Conservation (phyloP, 2,888 invertebrate genomes). For the Cantharis rustica region DNA sequence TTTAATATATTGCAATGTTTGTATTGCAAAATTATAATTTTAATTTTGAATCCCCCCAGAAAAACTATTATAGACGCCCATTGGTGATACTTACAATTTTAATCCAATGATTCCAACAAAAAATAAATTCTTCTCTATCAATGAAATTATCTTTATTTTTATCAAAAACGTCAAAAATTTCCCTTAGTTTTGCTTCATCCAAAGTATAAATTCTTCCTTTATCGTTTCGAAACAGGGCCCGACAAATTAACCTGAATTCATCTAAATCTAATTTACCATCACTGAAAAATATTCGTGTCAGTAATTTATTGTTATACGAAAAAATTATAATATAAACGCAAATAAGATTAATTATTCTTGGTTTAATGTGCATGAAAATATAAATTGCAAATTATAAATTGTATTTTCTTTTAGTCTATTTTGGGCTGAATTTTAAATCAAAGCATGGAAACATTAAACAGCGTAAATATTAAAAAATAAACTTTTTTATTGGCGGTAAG, state of each 20-base stretch:
- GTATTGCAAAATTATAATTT: too few species aligned
- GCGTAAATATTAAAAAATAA: too few species aligned
- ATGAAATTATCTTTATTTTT: conserved; percentile 76
- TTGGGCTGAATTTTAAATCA: neutral
- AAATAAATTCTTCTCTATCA: conserved; percentile 80
- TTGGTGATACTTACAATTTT: conserved; percentile 72
- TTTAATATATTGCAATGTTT: too few species aligned
- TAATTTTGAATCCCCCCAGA: neutral
- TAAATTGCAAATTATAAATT: neutral
- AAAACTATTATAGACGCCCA: neutral
- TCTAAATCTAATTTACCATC: conserved; percentile 77
- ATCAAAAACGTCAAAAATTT: conserved; percentile 84
- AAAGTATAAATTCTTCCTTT: conserved; percentile 82
- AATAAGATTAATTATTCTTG: neutral
- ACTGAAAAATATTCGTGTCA: conserved; percentile 53
- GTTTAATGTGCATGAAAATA: neutral
- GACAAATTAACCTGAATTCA: conserved; percentile 82
- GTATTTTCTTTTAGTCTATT: neutral
- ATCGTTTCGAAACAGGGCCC: conserved; percentile 85
- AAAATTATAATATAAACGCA: neutral
- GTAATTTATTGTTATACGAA: neutral
- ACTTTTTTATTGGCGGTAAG: too few species aligned
- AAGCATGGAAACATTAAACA: too few species aligned
- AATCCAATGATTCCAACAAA: conserved; percentile 91
- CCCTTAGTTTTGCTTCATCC: conserved; percentile 69